A percentile compares a stretch with the other conserved stretches of the same genome.
Conservation (phyloP, 2,113 vertebrate species). For the Pitta sordida region DNA sequence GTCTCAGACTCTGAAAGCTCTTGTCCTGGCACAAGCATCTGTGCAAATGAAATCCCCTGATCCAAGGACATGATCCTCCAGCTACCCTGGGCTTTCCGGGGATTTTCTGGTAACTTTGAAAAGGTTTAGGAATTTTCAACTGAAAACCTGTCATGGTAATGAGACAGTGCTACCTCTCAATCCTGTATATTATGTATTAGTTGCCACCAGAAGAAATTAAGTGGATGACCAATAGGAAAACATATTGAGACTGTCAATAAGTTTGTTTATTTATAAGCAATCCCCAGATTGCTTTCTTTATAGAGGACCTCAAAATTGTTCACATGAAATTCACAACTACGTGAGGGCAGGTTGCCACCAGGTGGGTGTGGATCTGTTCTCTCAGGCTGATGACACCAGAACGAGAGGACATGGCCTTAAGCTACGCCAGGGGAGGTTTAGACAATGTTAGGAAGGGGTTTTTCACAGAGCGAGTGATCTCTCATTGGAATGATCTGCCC, state of each 20-base stretch:
- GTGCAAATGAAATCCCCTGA: background rate
- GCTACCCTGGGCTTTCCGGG: background rate
- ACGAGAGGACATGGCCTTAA: too few relatives aligned
- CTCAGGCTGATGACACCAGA: too few relatives aligned
- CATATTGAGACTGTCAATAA: background rate
- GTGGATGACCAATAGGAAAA: background rate
- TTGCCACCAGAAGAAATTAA: background rate
- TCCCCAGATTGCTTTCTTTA: background rate
- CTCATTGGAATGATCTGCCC: too few relatives aligned
- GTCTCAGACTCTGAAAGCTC: background rate
- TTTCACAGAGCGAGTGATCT: too few relatives aligned
- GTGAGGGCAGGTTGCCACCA: too few relatives aligned
- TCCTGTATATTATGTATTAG: background rate
- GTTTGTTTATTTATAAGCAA: background rate
- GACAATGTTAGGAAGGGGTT: too few relatives aligned
- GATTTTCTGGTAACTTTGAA: background rate
- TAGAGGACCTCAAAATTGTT: background rate
- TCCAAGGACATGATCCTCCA: background rate
- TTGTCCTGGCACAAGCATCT: background rate
- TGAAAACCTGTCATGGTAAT: background rate
- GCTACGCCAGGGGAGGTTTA: too few relatives aligned
- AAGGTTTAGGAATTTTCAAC: background rate
- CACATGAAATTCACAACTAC: background rate
- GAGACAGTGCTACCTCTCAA: background rate
- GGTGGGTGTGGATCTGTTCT: too few relatives aligned